phyloP scores from a whole-genome alignment of 2,888 invertebrate genomes.

The Epirrita christyi region DNA sequence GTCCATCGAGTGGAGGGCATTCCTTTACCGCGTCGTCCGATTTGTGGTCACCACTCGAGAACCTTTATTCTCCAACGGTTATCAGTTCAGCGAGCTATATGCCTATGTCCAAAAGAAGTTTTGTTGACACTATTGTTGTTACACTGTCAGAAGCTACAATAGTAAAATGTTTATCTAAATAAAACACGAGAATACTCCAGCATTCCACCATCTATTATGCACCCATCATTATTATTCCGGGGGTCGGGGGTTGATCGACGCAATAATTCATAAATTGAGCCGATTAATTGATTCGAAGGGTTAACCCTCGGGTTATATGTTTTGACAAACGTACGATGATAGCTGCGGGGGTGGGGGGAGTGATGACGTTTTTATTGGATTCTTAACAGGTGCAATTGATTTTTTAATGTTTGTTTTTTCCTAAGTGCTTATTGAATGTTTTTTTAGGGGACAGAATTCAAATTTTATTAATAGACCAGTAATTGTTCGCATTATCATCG shows the following conservation, averaged over 20 bases:
- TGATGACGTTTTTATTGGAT: slow-evolving; percentile 35
- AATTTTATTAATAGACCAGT: too few relatives aligned
- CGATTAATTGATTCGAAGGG: slow-evolving; percentile 82
- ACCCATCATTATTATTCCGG: slow-evolving; percentile 70
- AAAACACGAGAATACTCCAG: slow-evolving; percentile 10
- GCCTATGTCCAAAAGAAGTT: too few relatives aligned
- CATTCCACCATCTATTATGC: slow-evolving; percentile 48
- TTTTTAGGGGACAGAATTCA: too few relatives aligned
- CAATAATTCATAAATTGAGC: slow-evolving; percentile 82
- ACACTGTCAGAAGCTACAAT: not conserved
- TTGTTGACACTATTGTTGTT: not conserved
- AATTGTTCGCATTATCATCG: too few relatives aligned
- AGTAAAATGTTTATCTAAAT: not conserved
- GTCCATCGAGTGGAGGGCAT: too few relatives aligned
- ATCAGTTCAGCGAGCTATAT: too few relatives aligned
- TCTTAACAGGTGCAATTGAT: slow-evolving; percentile 26
- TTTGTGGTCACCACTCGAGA: too few relatives aligned
- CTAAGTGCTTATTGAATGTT: too few relatives aligned
- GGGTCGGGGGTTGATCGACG: slow-evolving; percentile 58
- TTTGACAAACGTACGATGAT: slow-evolving; percentile 69
- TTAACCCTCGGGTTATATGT: slow-evolving; percentile 66
- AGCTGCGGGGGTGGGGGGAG: slow-evolving; percentile 41
- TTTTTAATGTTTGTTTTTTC: slow-evolving; percentile 7
- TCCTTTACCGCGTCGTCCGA: too few relatives aligned
- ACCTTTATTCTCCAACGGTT: too few relatives aligned